Percentiles rank a stretch among this genome's conserved stretches.
Evolutionary conservation across 2,113 vertebrate species (phyloP).

Genomic region (Corythoichthys haematopterus): DNA sequence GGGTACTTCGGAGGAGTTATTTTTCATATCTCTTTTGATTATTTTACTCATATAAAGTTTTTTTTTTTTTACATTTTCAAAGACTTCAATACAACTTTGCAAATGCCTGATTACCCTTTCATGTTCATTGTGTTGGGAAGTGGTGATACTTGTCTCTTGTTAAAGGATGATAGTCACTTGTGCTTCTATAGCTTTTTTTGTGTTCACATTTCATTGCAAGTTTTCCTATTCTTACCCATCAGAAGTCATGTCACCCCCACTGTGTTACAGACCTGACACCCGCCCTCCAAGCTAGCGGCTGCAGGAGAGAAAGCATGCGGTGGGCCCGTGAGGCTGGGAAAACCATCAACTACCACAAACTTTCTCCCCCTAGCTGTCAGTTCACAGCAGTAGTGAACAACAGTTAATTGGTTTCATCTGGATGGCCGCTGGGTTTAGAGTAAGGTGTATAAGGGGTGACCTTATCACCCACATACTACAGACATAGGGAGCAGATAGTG

Average conservation of each 20-base stretch:
- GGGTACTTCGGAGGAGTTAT: neutral
- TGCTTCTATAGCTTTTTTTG: neutral
- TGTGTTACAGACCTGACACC: neutral
- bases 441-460: slow-evolving; percentile 3
- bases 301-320: slow-evolving; percentile 1
- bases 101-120: neutral
- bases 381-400: slow-evolving; percentile 1
- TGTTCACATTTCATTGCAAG: neutral
- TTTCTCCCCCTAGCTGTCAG: neutral
- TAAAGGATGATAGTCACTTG: neutral
- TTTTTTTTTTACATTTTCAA: neutral
- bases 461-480: neutral
- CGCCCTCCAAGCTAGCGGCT: neutral
- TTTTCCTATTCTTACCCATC: neutral
- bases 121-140: neutral
- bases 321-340: slow-evolving; percentile 1
- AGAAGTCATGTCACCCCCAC: neutral
- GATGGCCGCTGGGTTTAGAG: slow-evolving; percentile 3
- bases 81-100: too few species aligned
- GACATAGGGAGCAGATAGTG: neutral
- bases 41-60: neutral
- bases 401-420: slow-evolving; percentile 8
- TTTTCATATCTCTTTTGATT: neutral
- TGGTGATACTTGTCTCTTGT: neutral
- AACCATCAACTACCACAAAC: neutral